Evolutionary conservation across 2,888 invertebrate genomes (phyloP), one percentile per base, ranked within the genome.

Genomic region (Tupiocoris notatus): DNA sequence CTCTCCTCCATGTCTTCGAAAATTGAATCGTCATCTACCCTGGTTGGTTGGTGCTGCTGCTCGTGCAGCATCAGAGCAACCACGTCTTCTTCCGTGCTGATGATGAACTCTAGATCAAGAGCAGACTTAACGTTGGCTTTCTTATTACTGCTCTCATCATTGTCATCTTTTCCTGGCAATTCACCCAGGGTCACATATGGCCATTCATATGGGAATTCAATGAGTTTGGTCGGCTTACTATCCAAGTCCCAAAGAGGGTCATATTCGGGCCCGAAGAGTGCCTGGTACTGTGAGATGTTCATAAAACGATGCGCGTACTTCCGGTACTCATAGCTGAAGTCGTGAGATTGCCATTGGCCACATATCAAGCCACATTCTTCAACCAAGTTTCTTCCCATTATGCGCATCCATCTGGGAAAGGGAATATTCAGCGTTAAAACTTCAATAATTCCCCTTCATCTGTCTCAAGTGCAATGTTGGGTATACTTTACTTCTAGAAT

Each of bases 161-260:
- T 59, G 25, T 70, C 58, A 17, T 59, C 16, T n/a, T 18, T 59
- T n/a, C 18, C 59, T 59, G 18, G 59, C 59, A 59, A n/a, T 59
- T 59, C 59, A 3, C 16, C 59, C 59, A 6, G 6, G 12, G 62
- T 62, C 1, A 62, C 63, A 24, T 75, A 75, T 1, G 64, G 75
- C 65, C 64, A 75, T 1, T 65, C 56, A 57, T 58, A 75, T 1
- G 75, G 75, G 25, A 64, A 73, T 9, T 73, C 75, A 22, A 64
- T 21, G 18, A 25, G n/a, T 23, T 23, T 39, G 1, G 39, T 54
- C 1, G 18, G 21, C 0, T 63, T 18, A 23, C 57, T 75, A 3
- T 68, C 23, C 20, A 78, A 70, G 71, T 80, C 80, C 80, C 80
- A 80, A 16, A 77, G 75, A 9, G 79, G 78, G 63, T 79, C 78